phyloP scores from a whole-genome alignment of 2,888 invertebrate genomes.

The Eristalis arbustorum region DNA sequence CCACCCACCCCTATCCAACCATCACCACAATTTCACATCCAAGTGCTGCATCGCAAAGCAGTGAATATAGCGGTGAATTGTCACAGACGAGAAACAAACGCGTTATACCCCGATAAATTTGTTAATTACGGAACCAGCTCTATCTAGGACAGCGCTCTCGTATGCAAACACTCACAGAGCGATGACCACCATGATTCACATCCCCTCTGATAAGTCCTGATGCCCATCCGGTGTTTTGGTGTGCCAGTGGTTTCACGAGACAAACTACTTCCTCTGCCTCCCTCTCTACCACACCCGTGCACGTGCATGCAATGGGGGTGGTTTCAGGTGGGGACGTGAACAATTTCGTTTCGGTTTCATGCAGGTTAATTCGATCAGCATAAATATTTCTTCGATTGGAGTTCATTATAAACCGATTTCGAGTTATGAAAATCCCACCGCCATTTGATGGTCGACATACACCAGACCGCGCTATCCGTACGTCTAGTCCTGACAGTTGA shows the following conservation, averaged over 20 bases:
- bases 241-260: conserved; percentile 20
- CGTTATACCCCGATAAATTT: conserved; percentile 30
- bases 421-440: conserved; percentile 40
- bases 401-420: conserved; percentile 61
- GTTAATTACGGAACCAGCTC: conserved; percentile 52
- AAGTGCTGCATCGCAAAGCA: neutral
- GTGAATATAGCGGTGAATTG: conserved; percentile 5
- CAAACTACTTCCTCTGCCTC: conserved; percentile 2
- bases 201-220: conserved; percentile 37
- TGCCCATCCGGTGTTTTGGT: neutral
- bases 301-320: neutral
- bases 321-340: neutral
- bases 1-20: neutral
- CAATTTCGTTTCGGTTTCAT: neutral
- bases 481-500: neutral
- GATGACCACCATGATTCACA: conserved; percentile 5
- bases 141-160: neutral
- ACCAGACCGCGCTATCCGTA: neutral
- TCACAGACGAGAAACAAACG: conserved; percentile 3
- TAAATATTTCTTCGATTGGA: conserved; percentile 69
- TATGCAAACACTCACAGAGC: neutral
- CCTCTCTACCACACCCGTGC: neutral
- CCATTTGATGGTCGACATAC: conserved; percentile 4
- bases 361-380: conserved; percentile 52
- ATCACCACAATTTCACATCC: neutral